A percentile compares a stretch with the other conserved stretches of the same genome.
These are phyloP conservation scores for Centropus bengalensis DNA, from an alignment of 2,113 vertebrate species.

Conservation along the genomic window DNA sequence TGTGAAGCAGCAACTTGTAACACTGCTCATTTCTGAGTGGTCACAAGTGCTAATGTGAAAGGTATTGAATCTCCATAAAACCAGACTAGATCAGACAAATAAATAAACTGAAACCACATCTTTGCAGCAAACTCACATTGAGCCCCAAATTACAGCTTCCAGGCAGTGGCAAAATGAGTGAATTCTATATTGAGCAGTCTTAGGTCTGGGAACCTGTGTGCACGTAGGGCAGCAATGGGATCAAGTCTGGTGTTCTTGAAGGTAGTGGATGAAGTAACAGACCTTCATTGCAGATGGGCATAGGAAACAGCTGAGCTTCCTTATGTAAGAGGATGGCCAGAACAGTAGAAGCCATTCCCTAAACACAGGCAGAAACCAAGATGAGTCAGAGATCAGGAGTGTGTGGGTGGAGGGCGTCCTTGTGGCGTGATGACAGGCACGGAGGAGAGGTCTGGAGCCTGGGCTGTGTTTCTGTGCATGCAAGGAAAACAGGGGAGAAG, in stretches of 20 bases:
- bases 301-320: background rate
- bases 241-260: fast-evolving
- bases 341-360: background rate
- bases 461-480: background rate
- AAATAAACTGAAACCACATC: background rate
- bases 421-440: background rate
- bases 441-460: background rate
- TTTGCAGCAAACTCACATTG: background rate
- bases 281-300: background rate
- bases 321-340: background rate
- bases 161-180: background rate
- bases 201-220: fast-evolving
- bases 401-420: background rate
- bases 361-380: fast-evolving
- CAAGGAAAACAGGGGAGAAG: background rate
- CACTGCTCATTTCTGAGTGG: background rate
- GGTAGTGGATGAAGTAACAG: background rate
- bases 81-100: background rate
- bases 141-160: background rate
- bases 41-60: background rate
- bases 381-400: background rate
- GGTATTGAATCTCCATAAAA: background rate
- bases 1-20: background rate
- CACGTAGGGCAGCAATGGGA: background rate
- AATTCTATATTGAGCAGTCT: background rate